Conservation (phyloP, 2,888 invertebrate genomes). For the Mylabris sibirica region DNA sequence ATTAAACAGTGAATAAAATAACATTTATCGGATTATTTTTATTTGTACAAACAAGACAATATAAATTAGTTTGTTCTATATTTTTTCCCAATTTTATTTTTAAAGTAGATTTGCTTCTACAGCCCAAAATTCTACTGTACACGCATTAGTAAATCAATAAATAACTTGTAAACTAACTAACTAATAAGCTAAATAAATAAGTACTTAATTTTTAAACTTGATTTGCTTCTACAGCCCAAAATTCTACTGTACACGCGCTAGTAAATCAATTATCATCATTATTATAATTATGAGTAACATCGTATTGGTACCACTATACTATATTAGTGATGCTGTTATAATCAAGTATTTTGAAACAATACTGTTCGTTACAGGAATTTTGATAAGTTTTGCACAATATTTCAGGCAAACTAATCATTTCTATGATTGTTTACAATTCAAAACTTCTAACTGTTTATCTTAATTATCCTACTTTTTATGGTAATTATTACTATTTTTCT, state of each 20-base stretch:
- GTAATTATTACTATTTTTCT: background rate
- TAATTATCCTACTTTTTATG: background rate
- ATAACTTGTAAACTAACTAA: no score
- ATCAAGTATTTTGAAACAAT: background rate
- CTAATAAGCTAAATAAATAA: no score
- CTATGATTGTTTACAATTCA: background rate
- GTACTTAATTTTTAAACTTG: background rate
- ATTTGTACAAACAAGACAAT: no score
- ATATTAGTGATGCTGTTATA: background rate
- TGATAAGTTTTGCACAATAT: background rate
- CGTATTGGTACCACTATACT: no score
- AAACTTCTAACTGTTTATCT: background rate
- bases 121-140: background rate
- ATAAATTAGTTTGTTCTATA: background rate
- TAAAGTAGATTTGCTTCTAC: background rate
- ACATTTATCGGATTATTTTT: no score
- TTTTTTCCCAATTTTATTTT: background rate
- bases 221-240: background rate
- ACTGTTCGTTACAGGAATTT: background rate
- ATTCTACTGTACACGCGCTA: background rate
- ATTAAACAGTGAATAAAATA: no score
- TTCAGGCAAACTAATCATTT: background rate
- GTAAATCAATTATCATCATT: background rate
- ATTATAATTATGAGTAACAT: background rate
- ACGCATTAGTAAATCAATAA: background rate